phyloP scores from a whole-genome alignment of 1,140 invertebrate genomes.

The Lepidostoma basale region DNA sequence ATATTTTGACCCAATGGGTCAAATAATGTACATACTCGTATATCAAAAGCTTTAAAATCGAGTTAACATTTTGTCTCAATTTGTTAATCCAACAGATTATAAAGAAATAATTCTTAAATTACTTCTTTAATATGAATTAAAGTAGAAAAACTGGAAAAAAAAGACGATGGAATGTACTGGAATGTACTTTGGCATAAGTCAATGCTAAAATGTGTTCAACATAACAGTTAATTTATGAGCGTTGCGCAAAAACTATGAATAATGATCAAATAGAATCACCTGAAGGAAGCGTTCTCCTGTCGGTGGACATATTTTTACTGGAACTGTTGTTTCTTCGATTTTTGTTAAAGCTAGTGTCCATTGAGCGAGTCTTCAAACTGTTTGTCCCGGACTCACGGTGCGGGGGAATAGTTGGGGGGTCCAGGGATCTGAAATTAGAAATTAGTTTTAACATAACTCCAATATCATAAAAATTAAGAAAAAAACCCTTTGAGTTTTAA shows the following conservation, averaged over 20 bases:
- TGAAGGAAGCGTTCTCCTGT: conserved; percentile 72
- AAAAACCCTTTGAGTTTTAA: too few species aligned
- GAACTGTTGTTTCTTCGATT: conserved; percentile 65
- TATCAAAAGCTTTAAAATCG: too few species aligned
- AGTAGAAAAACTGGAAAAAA: too few species aligned
- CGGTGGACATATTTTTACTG: conserved; percentile 63
- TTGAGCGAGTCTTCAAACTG: conserved; percentile 79
- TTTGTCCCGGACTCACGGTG: conserved; percentile 70
- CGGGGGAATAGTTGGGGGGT: conserved; percentile 73
- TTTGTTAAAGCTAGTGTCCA: conserved; percentile 75
- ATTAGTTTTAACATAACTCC: too few species aligned
- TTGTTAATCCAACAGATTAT: too few species aligned
- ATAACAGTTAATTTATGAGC: background rate
- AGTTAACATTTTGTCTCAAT: too few species aligned
- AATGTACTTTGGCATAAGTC: background rate
- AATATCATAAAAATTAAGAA: too few species aligned
- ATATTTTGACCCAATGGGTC: too few species aligned
- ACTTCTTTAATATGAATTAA: too few species aligned
- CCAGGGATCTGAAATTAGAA: conserved; percentile 55
- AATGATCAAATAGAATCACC: conserved; percentile 53
- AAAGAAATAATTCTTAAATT: too few species aligned
- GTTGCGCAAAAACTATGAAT: background rate
- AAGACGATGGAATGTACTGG: too few species aligned
- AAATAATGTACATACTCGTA: too few species aligned
- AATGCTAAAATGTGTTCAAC: background rate